These are phyloP conservation scores for Achatina immaculata DNA, from an alignment of 1,140 invertebrate genomes.

Conservation along the genomic window DNA sequence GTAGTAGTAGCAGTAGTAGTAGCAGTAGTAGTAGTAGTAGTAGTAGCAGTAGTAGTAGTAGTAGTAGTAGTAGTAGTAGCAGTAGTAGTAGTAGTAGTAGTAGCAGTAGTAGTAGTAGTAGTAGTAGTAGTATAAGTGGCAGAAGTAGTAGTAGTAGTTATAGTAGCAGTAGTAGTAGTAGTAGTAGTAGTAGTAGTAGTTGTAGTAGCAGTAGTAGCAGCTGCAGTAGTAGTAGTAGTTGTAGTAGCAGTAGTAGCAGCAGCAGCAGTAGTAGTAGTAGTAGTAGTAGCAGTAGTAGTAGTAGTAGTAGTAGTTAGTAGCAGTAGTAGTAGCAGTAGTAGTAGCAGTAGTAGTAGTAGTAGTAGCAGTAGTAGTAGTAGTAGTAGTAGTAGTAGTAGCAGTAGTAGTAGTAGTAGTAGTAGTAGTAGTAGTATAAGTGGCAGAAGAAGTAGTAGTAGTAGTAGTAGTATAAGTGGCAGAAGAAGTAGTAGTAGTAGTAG, in stretches of 20 bases:
- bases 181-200: too few relatives aligned
- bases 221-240: too few relatives aligned
- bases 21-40: background rate
- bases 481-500: too few relatives aligned
- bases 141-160: too few relatives aligned
- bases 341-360: constrained; percentile 9
- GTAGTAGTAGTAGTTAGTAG: too few relatives aligned
- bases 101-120: constrained; percentile 13
- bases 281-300: constrained; percentile 5
- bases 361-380: constrained; percentile 9
- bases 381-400: constrained; percentile 9
- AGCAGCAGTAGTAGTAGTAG: constrained; percentile 9
- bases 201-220: too few relatives aligned
- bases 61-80: background rate
- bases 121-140: constrained; percentile 6
- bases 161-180: too few relatives aligned
- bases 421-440: too few relatives aligned
- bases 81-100: background rate
- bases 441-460: too few relatives aligned
- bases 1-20: background rate
- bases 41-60: too few relatives aligned
- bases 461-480: too few relatives aligned
- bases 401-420: constrained; percentile 9
- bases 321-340: constrained; percentile 5
- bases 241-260: too few relatives aligned